These are phyloP conservation scores for Pedionomus torquatus DNA, from an alignment of 2,113 vertebrate genomes.

Conservation along the genomic window DNA sequence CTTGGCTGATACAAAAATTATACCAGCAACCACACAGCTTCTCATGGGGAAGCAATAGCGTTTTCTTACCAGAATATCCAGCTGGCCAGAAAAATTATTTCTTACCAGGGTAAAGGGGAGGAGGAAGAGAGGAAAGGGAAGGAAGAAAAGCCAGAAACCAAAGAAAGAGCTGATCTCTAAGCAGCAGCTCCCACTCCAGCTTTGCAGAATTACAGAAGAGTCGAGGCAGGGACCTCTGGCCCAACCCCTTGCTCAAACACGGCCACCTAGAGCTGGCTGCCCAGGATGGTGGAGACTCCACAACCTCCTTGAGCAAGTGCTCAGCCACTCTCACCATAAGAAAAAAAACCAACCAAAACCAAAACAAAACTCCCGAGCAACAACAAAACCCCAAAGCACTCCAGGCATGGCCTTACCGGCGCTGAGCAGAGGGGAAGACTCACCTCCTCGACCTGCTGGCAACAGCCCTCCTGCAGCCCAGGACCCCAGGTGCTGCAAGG, in stretches of 20 bases:
- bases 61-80: background rate
- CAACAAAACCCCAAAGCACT: background rate
- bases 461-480: background rate
- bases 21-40: background rate
- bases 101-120: background rate
- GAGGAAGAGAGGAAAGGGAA: background rate
- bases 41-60: background rate
- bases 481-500: background rate
- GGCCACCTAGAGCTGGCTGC: background rate
- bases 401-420: background rate
- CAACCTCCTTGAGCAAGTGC: background rate
- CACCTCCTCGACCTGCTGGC: background rate
- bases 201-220: background rate
- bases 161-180: background rate
- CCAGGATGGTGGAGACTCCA: background rate
- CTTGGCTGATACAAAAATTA: background rate
- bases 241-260: background rate
- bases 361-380: too few relatives aligned
- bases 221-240: background rate
- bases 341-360: background rate
- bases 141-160: background rate
- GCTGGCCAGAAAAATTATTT: background rate
- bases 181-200: background rate
- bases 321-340: fast-evolving
- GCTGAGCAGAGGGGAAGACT: background rate